Evolutionary conservation across 30 jellyfish, hydroid and myxozoan genomes (phyloP).

Genomic region (Pelagia noctiluca): DNA sequence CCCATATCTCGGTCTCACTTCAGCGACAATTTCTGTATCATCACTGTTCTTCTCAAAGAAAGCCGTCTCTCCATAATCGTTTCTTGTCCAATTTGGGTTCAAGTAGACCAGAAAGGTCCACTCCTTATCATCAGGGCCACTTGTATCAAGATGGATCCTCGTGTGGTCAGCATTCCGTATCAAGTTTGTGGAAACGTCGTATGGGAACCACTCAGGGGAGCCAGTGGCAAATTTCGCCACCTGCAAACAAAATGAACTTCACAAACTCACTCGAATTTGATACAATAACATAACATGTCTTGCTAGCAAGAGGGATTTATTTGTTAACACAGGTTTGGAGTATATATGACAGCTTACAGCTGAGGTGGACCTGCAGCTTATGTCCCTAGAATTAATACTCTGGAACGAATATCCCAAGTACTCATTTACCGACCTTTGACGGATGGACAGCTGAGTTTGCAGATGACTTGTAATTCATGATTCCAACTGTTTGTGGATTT

Average conservation of each 20-base stretch:
- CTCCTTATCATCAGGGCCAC: slow-evolving; percentile 70
- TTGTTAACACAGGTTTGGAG: too few relatives aligned
- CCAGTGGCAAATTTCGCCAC: slow-evolving; percentile 85
- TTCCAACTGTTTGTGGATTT: too few relatives aligned
- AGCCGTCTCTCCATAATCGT: slow-evolving; percentile 90
- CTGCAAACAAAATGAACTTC: slow-evolving; percentile 45
- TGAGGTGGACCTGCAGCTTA: too few relatives aligned
- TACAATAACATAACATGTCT: too few relatives aligned
- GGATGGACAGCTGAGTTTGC: too few relatives aligned
- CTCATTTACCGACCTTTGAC: too few relatives aligned
- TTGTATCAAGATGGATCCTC: slow-evolving; percentile 78
- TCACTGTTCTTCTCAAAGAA: slow-evolving; percentile 85
- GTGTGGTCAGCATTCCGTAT: slow-evolving; percentile 94
- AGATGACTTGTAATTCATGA: too few relatives aligned
- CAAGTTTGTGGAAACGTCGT: slow-evolving; percentile 87
- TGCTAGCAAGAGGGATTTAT: too few relatives aligned
- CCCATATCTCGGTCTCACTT: slow-evolving; percentile 92
- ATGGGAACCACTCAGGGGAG: slow-evolving; percentile 82
- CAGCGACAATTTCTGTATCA: slow-evolving; percentile 91
- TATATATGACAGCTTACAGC: too few relatives aligned
- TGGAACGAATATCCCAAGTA: too few relatives aligned
- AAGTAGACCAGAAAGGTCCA: slow-evolving; percentile 87
- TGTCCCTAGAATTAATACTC: too few relatives aligned
- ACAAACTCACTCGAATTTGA: too few relatives aligned
- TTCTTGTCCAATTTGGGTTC: slow-evolving; percentile 88